A percentile compares a stretch with the other conserved stretches of the same genome.
These are phyloP conservation scores for Colletes gigas DNA, from an alignment of 1,140 invertebrate genomes.

Conservation along the genomic window DNA sequence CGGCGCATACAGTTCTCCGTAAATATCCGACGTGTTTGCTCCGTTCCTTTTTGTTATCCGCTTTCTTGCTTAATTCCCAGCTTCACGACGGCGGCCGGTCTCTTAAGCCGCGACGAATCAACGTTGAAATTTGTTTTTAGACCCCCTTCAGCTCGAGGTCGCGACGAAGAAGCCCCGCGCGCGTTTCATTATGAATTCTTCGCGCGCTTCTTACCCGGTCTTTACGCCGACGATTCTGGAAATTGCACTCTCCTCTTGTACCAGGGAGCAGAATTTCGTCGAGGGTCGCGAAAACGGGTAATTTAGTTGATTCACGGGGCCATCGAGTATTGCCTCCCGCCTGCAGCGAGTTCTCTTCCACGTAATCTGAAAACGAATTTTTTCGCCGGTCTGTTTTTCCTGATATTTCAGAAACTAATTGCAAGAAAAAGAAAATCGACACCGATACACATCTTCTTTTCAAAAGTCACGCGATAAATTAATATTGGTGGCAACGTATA, in stretches of 20 bases:
- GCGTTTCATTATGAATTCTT: conserved; percentile 27
- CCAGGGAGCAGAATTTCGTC: conserved; percentile 5
- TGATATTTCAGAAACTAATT: no score
- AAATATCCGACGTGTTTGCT: conserved; percentile 16
- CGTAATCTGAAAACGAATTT: no score
- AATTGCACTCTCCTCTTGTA: not conserved
- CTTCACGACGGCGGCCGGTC: not conserved
- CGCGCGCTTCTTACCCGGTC: not conserved
- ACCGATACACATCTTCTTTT: no score
- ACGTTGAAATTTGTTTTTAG: conserved; percentile 16
- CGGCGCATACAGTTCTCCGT: not conserved
- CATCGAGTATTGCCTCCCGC: no score
- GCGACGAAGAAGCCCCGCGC: not conserved
- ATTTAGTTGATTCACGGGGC: not conserved
- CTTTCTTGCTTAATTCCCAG: conserved; percentile 1
- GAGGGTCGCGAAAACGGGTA: not conserved
- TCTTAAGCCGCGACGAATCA: not conserved
- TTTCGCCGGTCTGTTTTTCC: no score
- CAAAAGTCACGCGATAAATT: no score
- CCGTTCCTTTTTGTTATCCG: not conserved
- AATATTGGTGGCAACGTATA: no score
- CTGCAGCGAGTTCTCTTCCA: not conserved
- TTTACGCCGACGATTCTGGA: not conserved
- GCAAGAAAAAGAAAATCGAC: no score
- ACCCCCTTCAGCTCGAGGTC: not conserved